Evolutionary conservation across 2,113 vertebrate genomes (phyloP).

Genomic region (Zingel zingel): DNA sequence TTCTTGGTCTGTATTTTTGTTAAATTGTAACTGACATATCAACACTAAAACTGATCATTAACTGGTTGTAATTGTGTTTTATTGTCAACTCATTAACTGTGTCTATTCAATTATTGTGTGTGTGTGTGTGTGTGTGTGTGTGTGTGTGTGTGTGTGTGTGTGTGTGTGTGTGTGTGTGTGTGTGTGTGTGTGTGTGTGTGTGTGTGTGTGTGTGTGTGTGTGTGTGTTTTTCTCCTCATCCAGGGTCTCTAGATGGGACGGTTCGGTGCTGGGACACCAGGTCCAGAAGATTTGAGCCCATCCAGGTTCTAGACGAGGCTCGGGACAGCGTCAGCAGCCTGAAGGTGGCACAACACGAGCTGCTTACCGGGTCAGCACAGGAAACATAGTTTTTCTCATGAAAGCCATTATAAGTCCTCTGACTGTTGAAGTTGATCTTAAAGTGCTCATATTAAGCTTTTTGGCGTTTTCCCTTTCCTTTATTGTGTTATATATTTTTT

Average conservation of each 20-base stretch:
- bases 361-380: slow-evolving; percentile 89
- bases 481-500: too few relatives aligned
- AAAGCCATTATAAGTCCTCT: neutral
- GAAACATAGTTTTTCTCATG: neutral
- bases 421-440: neutral
- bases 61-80: neutral
- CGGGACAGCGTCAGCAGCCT: slow-evolving; percentile 93
- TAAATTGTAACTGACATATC: neutral
- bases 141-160: slow-evolving; percentile 15
- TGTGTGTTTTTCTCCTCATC: neutral
- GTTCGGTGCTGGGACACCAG: slow-evolving; percentile 94
- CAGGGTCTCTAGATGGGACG: slow-evolving; percentile 93
- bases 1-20: neutral
- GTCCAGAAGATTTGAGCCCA: slow-evolving; percentile 87
- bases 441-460: too few relatives aligned
- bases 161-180: neutral
- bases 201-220: neutral
- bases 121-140: neutral
- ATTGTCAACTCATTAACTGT: too few relatives aligned
- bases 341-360: slow-evolving; percentile 89
- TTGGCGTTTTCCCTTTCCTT: too few relatives aligned
- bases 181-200: slow-evolving; percentile 14
- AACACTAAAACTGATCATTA: neutral
- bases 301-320: slow-evolving; percentile 91
- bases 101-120: neutral